Evolutionary conservation across 1,140 invertebrate genomes (phyloP).

Genomic region (Plodia interpunctella): DNA sequence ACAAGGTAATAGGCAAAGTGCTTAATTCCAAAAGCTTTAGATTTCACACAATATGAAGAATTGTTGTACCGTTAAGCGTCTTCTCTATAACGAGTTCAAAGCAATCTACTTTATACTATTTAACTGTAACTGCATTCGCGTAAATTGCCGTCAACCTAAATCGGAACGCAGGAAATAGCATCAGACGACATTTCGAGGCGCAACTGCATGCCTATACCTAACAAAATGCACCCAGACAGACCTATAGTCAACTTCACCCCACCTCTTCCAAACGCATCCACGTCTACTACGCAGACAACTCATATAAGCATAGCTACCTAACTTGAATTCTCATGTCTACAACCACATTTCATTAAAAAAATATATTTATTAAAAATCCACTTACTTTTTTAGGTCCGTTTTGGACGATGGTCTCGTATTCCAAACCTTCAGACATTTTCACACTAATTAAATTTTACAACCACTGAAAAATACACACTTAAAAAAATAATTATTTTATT

Average conservation of each 20-base stretch:
- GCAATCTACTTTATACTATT: background rate
- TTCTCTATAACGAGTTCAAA: background rate
- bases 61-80: no score
- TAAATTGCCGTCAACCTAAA: slow-evolving; percentile 31
- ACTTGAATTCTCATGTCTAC: slow-evolving; percentile 4
- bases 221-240: slow-evolving; percentile 63
- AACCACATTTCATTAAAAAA: background rate
- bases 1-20: no score
- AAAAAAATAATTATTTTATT: slow-evolving; percentile 24
- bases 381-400: slow-evolving; percentile 78
- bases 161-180: slow-evolving; percentile 42
- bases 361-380: slow-evolving; percentile 27
- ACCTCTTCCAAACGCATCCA: slow-evolving; percentile 26
- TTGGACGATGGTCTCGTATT: slow-evolving; percentile 77
- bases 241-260: slow-evolving; percentile 52
- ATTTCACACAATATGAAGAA: no score
- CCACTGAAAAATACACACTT: slow-evolving; percentile 35
- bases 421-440: slow-evolving; percentile 75
- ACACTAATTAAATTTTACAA: slow-evolving; percentile 41
- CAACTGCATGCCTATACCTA: slow-evolving; percentile 45
- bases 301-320: slow-evolving; percentile 6
- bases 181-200: slow-evolving; percentile 40
- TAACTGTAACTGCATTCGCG: slow-evolving; percentile 16
- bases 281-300: background rate
- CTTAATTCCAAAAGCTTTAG: no score